Base-by-base conservation (phyloP, 2,888 invertebrate species). In the Eupeodes luniger region DNA sequence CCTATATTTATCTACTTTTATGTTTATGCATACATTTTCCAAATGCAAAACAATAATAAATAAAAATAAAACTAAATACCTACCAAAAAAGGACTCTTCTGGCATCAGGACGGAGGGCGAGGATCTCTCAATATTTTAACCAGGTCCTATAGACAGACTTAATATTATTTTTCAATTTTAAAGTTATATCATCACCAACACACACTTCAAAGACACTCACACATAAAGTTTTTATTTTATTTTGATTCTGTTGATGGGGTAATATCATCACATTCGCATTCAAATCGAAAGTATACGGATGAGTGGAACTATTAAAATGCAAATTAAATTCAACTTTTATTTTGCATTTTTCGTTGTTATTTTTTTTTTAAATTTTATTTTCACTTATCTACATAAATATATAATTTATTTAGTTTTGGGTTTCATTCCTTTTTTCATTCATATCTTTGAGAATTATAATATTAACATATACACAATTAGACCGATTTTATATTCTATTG, bases 221-320 rank as follows among this genome's bases (percentile, higher is more conserved):
- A 12, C 57, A 59, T 57, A 40, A 40, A 40, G 40, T 7, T 61
- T 67, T 75, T 27, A 27, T 27, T 27, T 27, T 27, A 27, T 27
- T 27, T 27, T 27, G 27, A 27, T 27, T 27, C 3, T 51, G n/a
- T 11, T 11, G 9, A 44, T 11, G 5, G 11, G 12, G 70, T n/a
- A 16, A 44, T 14, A 49, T 12, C 40, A 66, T 40, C 40, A 72
- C 34, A 70, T 59, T 36, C 49, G 40, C 40, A 75, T 74, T 81
- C 51, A 59, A 69, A 66, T 44, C 59, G 59, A 47, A 55, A 74
- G 57, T 67, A 74, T 14, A 14, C 67, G 78, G 83, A 79, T 79
- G 83, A 79, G 61, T 84, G 78, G 53, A 82, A 77, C 81, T 66
- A 81, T 87, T 84, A 77, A 87, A 87, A 84, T 87, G 80, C 80